These are phyloP conservation scores for Mus spretus DNA, from an alignment of 2,797 vertebrate genomes.

Conservation along the genomic window DNA sequence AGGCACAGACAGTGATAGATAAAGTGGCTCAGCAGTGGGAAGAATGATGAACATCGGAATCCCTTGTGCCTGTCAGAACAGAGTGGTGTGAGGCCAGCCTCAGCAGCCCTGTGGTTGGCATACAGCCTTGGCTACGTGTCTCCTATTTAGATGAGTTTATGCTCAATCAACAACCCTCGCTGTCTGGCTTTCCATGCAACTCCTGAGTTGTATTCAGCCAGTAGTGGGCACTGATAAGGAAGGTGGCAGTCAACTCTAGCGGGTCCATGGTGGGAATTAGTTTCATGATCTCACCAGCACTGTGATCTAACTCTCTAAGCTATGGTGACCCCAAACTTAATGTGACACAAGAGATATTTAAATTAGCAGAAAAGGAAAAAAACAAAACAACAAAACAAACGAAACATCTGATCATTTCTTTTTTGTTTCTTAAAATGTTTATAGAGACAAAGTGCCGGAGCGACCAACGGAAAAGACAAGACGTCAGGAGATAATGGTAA, in stretches of 20 bases:
- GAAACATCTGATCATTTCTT: background rate
- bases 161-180: background rate
- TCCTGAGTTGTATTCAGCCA: background rate
- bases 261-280: background rate
- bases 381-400: background rate
- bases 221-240: background rate
- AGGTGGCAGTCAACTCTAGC: rapidly evolving
- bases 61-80: background rate
- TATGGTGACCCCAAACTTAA: background rate
- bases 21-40: background rate
- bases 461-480: slow-evolving; percentile 95
- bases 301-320: background rate
- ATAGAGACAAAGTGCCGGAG: slow-evolving; percentile 96
- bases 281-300: background rate
- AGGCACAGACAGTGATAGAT: background rate
- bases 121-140: background rate
- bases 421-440: slow-evolving; percentile 73
- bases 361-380: background rate
- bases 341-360: background rate
- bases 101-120: rapidly evolving
- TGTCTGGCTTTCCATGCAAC: background rate
- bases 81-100: rapidly evolving
- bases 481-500: slow-evolving; percentile 95
- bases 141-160: background rate
- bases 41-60: background rate